Evolutionary conservation across 2,797 vertebrate genomes (phyloP), one percentile per base, ranked within the genome.

Genomic region (Gadopsis bispinosus): DNA sequence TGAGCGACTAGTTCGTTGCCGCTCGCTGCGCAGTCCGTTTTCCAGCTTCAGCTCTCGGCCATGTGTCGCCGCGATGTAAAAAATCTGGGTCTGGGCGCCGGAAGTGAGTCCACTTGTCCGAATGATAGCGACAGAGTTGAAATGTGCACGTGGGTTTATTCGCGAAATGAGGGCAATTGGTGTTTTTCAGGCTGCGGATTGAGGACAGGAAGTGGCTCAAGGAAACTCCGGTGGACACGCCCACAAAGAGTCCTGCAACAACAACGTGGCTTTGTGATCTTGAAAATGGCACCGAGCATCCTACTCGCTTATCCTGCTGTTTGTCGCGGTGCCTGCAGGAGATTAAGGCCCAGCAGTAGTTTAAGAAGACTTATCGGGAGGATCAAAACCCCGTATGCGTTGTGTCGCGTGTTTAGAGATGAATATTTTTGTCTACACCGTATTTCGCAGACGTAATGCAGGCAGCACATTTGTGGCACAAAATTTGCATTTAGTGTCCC

Each of bases 181-280:
- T 63, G 60, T 20, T 64, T 88, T 88, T 77, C 90, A 93, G 85
- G 91, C 92, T 3, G 82, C 54, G 89, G 93, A 92, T 91, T 91
- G 89, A 79, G 80, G 83, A 54, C 90, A 91, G 93, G 91, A 94
- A 93, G 69, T 85, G 0, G 79, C 69, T 80, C 61, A 78, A 45
- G 88, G 75, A 73, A 73, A 69, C 56, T 9, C 39, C 29, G 17
- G 78, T 67, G 92, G 91, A 79, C 92, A 92, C 91, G 91, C 92
- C 91, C 91, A 84, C 90, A 47, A 31, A 70, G 81, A 79, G 62
- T 43, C 62, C 72, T 70, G 86, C 58, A 75, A 83, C 88, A 88
- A 90, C 89, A 92, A 91, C 90, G 89, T 92, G 90, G 85, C 86
- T 88, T 90, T 92, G 87, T 91, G 87, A 90, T 92, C 84, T 86